Evolutionary conservation across 1,140 invertebrate species (phyloP).

Genomic region (Micrasema longulum): DNA sequence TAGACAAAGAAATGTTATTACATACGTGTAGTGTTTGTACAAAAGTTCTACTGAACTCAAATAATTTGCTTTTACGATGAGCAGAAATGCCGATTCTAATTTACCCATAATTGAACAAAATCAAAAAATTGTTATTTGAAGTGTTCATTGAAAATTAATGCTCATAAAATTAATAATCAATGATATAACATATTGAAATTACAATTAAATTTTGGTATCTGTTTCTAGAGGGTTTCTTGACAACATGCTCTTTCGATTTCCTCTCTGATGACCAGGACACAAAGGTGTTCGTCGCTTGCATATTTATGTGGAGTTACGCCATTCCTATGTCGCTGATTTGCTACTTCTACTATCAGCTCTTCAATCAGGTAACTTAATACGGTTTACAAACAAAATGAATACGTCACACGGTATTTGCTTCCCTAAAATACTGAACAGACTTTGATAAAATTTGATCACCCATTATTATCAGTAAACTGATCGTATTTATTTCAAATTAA

Average conservation of each 20-base stretch:
- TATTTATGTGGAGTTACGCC: slow-evolving; percentile 78
- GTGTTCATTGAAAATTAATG: neutral
- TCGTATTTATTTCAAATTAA: too few species aligned
- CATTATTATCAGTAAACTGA: too few species aligned
- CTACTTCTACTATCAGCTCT: slow-evolving; percentile 77
- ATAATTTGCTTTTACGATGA: too few species aligned
- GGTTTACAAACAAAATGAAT: too few species aligned
- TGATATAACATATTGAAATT: neutral
- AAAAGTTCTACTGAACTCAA: too few species aligned
- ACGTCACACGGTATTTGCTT: too few species aligned
- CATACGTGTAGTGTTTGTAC: too few species aligned
- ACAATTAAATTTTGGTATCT: neutral
- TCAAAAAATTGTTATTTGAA: neutral
- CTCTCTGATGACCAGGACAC: slow-evolving; percentile 77
- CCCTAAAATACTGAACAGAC: too few species aligned
- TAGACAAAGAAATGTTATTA: too few species aligned
- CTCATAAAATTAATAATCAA: neutral
- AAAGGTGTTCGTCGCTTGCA: slow-evolving; percentile 74
- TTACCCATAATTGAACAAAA: too few species aligned
- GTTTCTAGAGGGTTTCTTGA: slow-evolving; percentile 78
- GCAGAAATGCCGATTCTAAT: too few species aligned
- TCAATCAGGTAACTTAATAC: slow-evolving; percentile 69
- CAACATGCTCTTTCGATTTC: slow-evolving; percentile 82
- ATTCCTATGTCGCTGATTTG: slow-evolving; percentile 77
- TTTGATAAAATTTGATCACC: too few species aligned